Evolutionary conservation across 2,113 vertebrate species (phyloP).

Genomic region (Blennius ocellaris): DNA sequence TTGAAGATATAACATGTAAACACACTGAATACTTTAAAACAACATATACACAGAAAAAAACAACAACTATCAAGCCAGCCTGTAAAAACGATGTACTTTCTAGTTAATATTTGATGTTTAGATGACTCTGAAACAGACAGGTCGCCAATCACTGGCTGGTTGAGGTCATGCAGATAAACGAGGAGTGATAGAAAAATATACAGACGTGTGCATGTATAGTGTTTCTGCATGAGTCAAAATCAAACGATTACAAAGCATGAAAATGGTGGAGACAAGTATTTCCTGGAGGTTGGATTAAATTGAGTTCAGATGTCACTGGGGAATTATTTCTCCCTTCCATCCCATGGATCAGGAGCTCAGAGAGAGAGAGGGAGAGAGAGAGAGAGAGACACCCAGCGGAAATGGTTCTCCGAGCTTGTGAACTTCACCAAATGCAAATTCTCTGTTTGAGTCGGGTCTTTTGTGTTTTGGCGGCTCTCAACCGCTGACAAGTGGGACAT

Average conservation of each 20-base stretch:
- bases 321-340: constrained; percentile 5
- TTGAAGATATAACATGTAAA: no score
- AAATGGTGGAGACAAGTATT: constrained; percentile 14
- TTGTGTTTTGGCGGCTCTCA: constrained; percentile 8
- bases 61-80: no score
- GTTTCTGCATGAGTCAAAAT: constrained; percentile 8
- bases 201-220: not conserved
- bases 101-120: no score
- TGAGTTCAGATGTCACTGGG: constrained; percentile 20
- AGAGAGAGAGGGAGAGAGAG: not conserved
- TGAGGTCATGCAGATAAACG: no score
- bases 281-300: constrained; percentile 27
- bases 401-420: constrained; percentile 20
- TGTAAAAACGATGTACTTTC: not conserved
- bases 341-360: constrained; percentile 11
- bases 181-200: not conserved
- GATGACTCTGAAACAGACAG: no score
- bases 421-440: constrained; percentile 51
- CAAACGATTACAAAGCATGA: constrained; percentile 31
- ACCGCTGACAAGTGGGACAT: constrained; percentile 28
- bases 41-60: no score
- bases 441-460: constrained; percentile 18
- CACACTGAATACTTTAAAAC: no score
- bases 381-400: not conserved
- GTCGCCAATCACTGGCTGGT: not conserved